Conservation (phyloP, 2,797 vertebrate genomes). For the Pterois miles region DNA sequence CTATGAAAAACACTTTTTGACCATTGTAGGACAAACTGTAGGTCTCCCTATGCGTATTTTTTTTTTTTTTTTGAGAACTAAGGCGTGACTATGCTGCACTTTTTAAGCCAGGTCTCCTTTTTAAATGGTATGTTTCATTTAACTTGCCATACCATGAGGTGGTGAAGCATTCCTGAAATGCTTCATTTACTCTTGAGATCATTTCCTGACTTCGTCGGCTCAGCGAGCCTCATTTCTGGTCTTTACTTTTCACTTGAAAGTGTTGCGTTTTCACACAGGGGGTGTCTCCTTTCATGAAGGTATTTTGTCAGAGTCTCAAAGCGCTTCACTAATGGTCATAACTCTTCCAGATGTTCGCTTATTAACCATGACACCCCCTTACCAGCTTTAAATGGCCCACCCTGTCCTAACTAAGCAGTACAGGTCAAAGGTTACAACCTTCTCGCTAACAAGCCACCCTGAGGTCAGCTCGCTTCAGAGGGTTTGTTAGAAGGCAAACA, state of each 20-base stretch:
- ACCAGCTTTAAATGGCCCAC: slow-evolving; percentile 73
- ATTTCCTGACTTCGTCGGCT: slow-evolving; percentile 63
- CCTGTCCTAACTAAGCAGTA: slow-evolving; percentile 76
- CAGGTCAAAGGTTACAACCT: slow-evolving; percentile 74
- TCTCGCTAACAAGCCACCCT: slow-evolving; percentile 71
- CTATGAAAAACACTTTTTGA: slow-evolving; percentile 17
- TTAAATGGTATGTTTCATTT: slow-evolving; percentile 66
- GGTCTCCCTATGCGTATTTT: slow-evolving; percentile 10
- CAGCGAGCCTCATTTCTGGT: slow-evolving; percentile 41
- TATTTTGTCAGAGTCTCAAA: slow-evolving; percentile 74
- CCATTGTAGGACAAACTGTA: background rate
- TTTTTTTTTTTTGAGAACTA: slow-evolving; percentile 11
- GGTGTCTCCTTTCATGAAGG: slow-evolving; percentile 74
- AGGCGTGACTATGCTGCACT: slow-evolving; percentile 7
- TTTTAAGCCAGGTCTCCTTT: slow-evolving; percentile 51
- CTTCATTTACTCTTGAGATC: slow-evolving; percentile 74
- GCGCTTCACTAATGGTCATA: slow-evolving; percentile 73
- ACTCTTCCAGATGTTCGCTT: slow-evolving; percentile 83
- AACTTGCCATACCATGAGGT: slow-evolving; percentile 62
- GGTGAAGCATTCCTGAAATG: slow-evolving; percentile 74
- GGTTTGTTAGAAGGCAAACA: slow-evolving; percentile 48
- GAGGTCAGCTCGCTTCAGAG: slow-evolving; percentile 70
- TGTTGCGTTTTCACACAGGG: slow-evolving; percentile 69
- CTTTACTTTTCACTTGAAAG: slow-evolving; percentile 66
- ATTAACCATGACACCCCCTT: slow-evolving; percentile 76